Evolutionary conservation across 37 sponge, comb jelly and placozoan species (phyloP).

Genomic region (Eunapius fragilis): DNA sequence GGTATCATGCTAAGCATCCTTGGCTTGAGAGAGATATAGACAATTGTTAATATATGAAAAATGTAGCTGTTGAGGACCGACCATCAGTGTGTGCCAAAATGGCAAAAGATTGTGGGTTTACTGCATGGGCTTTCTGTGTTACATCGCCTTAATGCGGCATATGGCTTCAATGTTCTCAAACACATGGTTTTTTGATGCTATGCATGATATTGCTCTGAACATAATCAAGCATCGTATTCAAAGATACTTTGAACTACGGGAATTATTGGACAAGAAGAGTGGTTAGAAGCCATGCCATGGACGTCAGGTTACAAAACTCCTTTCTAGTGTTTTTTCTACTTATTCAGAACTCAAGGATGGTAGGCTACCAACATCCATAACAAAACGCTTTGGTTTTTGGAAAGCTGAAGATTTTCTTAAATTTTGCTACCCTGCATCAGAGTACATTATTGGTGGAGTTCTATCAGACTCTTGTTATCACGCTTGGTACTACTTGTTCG

Average conservation of each 20-base stretch:
- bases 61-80: slow-evolving; percentile 4
- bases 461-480: slow-evolving; percentile 18
- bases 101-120: slow-evolving; percentile 11
- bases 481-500: slow-evolving; percentile 25
- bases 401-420: slow-evolving; percentile 52
- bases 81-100: slow-evolving; percentile 5
- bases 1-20: no score
- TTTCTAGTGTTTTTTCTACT: no score
- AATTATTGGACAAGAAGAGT: neutral
- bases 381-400: slow-evolving; percentile 24
- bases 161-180: slow-evolving; percentile 5
- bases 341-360: slow-evolving; percentile 14
- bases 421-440: slow-evolving; percentile 33
- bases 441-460: slow-evolving; percentile 17
- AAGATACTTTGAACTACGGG: neutral
- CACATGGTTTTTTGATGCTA: slow-evolving; percentile 36
- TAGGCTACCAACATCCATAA: slow-evolving; percentile 26
- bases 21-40: neutral
- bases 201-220: slow-evolving; percentile 1
- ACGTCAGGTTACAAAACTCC: slow-evolving; percentile 17
- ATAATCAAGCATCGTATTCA: neutral
- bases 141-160: slow-evolving; percentile 3
- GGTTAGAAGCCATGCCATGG: slow-evolving; percentile 21
- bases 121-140: slow-evolving; percentile 15
- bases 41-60: neutral